phyloP scores from a whole-genome alignment of 2,888 invertebrate species.

The Rosalia funebris region DNA sequence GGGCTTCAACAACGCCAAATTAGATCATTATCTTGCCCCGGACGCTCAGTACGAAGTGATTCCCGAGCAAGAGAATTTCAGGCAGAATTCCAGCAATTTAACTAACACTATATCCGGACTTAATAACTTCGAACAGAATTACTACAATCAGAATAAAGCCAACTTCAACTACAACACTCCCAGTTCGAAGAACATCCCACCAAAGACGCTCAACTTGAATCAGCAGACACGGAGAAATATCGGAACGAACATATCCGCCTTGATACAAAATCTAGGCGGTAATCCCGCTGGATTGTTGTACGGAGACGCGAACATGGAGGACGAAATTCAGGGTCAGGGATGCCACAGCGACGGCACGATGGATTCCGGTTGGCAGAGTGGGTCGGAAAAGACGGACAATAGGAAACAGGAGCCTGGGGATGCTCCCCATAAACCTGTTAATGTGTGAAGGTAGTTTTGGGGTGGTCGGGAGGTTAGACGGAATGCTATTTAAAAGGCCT shows the following conservation, averaged over 20 bases:
- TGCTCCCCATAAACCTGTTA: slow-evolving; percentile 54
- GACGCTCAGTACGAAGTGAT: slow-evolving; percentile 73
- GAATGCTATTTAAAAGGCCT: no score
- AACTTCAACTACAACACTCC: slow-evolving; percentile 48
- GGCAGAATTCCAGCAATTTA: slow-evolving; percentile 56
- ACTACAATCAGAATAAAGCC: slow-evolving; percentile 54
- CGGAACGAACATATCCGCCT: slow-evolving; percentile 64
- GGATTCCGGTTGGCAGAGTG: slow-evolving; percentile 78
- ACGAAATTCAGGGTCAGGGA: slow-evolving; percentile 59
- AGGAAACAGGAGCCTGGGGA: slow-evolving; percentile 50
- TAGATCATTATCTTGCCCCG: slow-evolving; percentile 64
- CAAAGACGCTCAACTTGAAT: slow-evolving; percentile 54
- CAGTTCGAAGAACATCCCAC: slow-evolving; percentile 56
- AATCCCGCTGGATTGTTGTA: slow-evolving; percentile 63
- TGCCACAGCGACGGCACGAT: slow-evolving; percentile 67
- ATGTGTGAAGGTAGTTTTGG: slow-evolving; percentile 53
- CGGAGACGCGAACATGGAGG: slow-evolving; percentile 58
- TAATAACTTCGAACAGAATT: slow-evolving; percentile 58
- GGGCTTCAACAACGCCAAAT: slow-evolving; percentile 38
- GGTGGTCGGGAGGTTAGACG: no score
- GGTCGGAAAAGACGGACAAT: slow-evolving; percentile 69
- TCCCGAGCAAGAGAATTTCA: slow-evolving; percentile 62
- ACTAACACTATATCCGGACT: slow-evolving; percentile 62
- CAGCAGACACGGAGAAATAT: slow-evolving; percentile 56
- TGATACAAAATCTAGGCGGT: slow-evolving; percentile 65